Percentiles rank a stretch among this genome's conserved stretches.
phyloP scores from a whole-genome alignment of 2,113 vertebrate species.

The Hiodon tergisus region DNA sequence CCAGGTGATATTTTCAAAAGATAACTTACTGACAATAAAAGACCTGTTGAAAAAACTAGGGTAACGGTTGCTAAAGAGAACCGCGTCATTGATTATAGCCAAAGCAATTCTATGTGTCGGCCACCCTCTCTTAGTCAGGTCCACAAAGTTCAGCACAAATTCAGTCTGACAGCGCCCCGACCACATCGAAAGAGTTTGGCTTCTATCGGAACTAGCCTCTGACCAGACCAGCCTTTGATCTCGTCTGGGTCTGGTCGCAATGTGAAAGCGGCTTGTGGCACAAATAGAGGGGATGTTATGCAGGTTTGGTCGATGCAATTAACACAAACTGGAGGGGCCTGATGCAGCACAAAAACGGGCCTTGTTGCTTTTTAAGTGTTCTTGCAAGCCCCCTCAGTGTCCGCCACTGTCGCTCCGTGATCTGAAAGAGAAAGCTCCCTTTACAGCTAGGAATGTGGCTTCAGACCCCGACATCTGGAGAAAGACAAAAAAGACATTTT shows the following conservation, averaged over 20 bases:
- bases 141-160: neutral
- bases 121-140: too few species aligned
- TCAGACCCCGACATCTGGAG: conserved; percentile 53
- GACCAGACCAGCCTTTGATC: neutral
- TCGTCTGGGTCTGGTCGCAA: neutral
- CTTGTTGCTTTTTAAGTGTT: conserved; percentile 18
- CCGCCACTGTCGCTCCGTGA: conserved; percentile 23
- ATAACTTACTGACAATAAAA: too few species aligned
- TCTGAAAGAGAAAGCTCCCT: conserved; percentile 14
- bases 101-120: too few species aligned
- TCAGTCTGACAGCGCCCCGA: neutral
- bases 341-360: conserved; percentile 16
- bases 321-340: conserved; percentile 9
- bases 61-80: too few species aligned
- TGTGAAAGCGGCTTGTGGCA: neutral
- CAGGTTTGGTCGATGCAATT: conserved; percentile 20
- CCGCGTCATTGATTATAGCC: too few species aligned
- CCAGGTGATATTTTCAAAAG: too few species aligned
- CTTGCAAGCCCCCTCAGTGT: conserved; percentile 22
- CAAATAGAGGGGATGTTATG: conserved; percentile 2
- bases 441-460: conserved; percentile 49
- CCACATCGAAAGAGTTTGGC: neutral
- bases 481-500: conserved; percentile 51
- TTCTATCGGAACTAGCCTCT: too few species aligned
- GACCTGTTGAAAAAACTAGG: too few species aligned